Base-by-base conservation (phyloP, 2,797 vertebrate species). In the Limosa lapponica region DNA sequence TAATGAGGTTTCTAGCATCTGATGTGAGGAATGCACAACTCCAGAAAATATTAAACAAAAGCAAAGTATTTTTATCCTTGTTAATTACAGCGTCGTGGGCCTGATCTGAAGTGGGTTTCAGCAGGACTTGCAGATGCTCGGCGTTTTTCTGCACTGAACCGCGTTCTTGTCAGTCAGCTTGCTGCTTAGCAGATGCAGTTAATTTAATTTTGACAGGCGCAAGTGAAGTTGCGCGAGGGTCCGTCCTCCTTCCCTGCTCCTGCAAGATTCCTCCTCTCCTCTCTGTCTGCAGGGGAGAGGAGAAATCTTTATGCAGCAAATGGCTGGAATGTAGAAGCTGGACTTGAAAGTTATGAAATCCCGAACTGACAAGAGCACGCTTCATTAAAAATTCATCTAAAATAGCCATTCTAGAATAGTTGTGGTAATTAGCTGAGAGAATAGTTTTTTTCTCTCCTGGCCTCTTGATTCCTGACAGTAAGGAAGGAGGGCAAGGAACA, bases 381-480 rank as follows among this genome's bases (percentile, higher is more conserved):
- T 71, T 82, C 96, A 96, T 97, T 96, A 96, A 96, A 95, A 95
- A 96, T 95, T 93, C 95, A 96, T 96, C 96, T 95, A 77, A 95
- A 96, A 96, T 96, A 93, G 95, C 93, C 91, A 90, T 95, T 93
- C 93, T 61, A 89, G 91, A 57, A 75, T 46, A 92, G 95, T 90
- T 67, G 94, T 89, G 93, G 96, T 96, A 96, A 97, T 96, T 96
- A 97, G 96, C 94, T 89, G 94, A 93, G 89, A 96, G 95, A 96
- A 94, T 94, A 94, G 80, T 91, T 97, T 23, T 52, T 27, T 80
- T 95, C 78, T 96, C 93, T 96, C 59, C 93, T 74, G 91, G 93
- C 86, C 59, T 90, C 83, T 48, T 44, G 88, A 61, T 94, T 95
- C 90, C 95, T 95, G 94, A 90, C 91, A 91, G 94, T 28, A 43